Evolutionary conservation across 1,140 invertebrate species (phyloP), one percentile per base, ranked within the genome.

Genomic region (Adelges cooleyi): DNA sequence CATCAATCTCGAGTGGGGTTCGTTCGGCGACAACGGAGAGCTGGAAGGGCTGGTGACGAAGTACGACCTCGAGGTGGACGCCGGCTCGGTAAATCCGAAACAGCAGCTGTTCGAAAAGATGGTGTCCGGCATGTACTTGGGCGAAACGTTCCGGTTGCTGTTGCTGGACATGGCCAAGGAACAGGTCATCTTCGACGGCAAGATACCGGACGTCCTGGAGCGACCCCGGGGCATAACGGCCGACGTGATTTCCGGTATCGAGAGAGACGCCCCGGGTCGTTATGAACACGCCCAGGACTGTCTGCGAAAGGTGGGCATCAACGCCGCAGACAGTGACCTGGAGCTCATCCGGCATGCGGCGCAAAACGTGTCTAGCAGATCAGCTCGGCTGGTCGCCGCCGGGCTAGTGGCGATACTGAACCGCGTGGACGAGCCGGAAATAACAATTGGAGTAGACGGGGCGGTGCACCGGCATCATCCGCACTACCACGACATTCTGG

Each of bases 161-260:
- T 73, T 94, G 15, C 81, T 86, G 29, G 85, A 86, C 67, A 83
- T 90, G 42, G 84, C 86, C 3, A 79, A 84, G 71, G 80, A 81
- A 68, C 85, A 86, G n/a, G 75, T 90, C 1, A 72, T 95, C 44
- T 88, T 92, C 71, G 81, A 82, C 18, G 84, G 89, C 3, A 80
- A 80, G 70, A 78, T 80, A 22, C 84, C 87, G 15, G 77, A 83
- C 67, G 75, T 86, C 20, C 77, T 97, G 11, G 84, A 80, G 71
- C 81, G 84, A 67, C 80, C 81, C 50, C 82, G 85, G 65, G 82
- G 81, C 51, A 95, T 97, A 74, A 91, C 90, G 76, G 97, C 94
- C 0, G 95, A 96, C 82, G 95, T 92, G 73, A 87, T 98, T 1
- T 97, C 94, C 0, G 92, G 95, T 80, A 95, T 98, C 65, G 94